Conservation (phyloP, 2,113 vertebrate species). For the Todiramphus chloris region DNA sequence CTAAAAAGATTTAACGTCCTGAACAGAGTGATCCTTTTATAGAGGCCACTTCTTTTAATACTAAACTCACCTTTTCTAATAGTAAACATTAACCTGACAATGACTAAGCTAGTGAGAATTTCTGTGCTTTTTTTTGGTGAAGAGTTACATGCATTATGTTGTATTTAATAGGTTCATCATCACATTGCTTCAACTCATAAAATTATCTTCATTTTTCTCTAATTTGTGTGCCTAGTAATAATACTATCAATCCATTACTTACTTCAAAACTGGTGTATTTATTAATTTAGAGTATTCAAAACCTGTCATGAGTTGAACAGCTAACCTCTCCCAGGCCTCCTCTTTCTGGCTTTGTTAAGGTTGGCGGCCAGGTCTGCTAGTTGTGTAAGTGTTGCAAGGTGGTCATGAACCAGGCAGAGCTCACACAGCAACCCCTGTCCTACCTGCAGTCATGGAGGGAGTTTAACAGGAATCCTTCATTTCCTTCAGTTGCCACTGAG, state of each 20-base stretch:
- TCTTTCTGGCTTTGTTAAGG: background rate
- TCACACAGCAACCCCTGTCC: accelerated
- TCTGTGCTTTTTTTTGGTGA: background rate
- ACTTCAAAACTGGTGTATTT: background rate
- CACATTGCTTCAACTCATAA: background rate
- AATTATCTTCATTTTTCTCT: background rate
- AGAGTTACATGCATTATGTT: background rate
- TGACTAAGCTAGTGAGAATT: background rate
- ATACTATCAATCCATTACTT: background rate
- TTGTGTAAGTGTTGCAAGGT: background rate
- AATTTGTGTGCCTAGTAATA: background rate
- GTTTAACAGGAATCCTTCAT: background rate
- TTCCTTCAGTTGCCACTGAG: background rate
- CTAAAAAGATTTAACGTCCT: background rate
- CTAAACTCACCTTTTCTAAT: background rate
- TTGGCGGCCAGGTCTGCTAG: background rate
- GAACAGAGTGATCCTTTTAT: background rate
- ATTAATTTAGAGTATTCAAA: background rate
- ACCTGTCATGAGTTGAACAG: background rate
- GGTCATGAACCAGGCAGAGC: background rate
- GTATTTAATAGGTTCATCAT: background rate
- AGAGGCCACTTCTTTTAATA: background rate
- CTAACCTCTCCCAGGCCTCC: background rate
- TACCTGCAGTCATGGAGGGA: background rate
- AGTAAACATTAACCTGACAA: background rate